Conservation (phyloP, 2,888 invertebrate genomes). For the Brachynemurus nebulosus region DNA sequence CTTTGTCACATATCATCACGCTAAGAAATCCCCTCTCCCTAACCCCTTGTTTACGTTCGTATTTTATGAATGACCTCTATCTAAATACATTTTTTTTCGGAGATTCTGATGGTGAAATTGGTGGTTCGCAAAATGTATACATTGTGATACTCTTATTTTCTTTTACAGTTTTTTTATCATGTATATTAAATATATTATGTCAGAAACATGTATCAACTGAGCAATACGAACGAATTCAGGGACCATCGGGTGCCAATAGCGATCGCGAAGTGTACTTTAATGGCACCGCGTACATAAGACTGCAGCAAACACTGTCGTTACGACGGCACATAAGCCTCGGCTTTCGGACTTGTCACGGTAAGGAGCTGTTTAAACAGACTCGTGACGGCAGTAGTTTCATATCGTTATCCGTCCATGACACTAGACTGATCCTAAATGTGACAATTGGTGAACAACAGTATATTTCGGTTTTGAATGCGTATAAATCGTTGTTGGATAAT, state of each 20-base stretch:
- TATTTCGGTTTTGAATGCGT: not conserved
- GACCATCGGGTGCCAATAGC: conserved; percentile 37
- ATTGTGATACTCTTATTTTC: no score
- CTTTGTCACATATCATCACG: no score
- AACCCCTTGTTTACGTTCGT: no score
- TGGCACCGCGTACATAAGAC: conserved; percentile 60
- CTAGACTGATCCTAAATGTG: conserved; percentile 36
- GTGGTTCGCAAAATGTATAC: no score
- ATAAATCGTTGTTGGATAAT: conserved; percentile 51
- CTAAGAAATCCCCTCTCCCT: no score
- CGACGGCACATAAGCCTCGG: conserved; percentile 70
- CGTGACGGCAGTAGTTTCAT: conserved; percentile 39
- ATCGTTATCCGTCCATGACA: conserved; percentile 26
- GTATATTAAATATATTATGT: no score
- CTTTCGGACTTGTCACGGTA: conserved; percentile 65
- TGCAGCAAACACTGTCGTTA: conserved; percentile 58
- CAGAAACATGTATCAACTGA: no score
- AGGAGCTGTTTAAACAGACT: conserved; percentile 52
- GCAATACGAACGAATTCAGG: not conserved
- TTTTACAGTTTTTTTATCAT: no score
- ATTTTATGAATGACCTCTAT: no score
- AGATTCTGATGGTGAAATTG: no score
- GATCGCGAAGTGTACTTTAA: conserved; percentile 74
- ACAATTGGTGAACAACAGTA: conserved; percentile 25
- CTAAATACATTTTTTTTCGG: no score